Evolutionary conservation across 2,113 vertebrate genomes (phyloP), one percentile per base, ranked within the genome.

Genomic region (Strigops habroptila): DNA sequence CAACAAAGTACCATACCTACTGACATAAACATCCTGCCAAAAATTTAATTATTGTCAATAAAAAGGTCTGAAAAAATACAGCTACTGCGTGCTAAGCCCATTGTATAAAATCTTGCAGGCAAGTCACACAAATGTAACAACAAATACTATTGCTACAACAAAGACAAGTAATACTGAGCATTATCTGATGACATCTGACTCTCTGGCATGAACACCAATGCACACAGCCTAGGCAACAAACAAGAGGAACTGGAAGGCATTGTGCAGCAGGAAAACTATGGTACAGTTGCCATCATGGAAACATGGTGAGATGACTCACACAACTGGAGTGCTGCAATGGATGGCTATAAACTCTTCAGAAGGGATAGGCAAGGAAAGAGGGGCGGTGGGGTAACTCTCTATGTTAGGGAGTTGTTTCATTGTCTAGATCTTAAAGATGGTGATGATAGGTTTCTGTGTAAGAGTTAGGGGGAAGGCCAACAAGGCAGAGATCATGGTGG

Each of bases 231-330:
- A 3, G 43, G 12, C 13, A 84, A 24, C 31, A 37, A 65, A 84
- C 3, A 21, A 10, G 33, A 78, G 12, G 10, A 78, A 7, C 6
- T 51, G 22, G 65, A 85, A 37, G 37, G 27, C 14, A 18, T 5
- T 33, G 27, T 6, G 9, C 27, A 44, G 23, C 27, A 91, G 37
- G 23, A 33, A 64, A 59, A 28, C 10, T 37, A 9, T 33, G 6
- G 33, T 1, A 8, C 9, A 79, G 30, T 15, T 33, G 8, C 18
- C 27, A 8, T 39, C 37, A n/a, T 1, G 0, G 43, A n/a, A 19
- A 25, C 7, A 30, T 21, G 5, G 13, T 30, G 67, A 28, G 41
- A 79, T 51, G 37, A n/a, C 23, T 64, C 9, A 24, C 15, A 44
- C 23, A 65, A 9, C 43, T 51, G 43, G 6, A 57, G 27, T 9